A percentile compares a stretch with the other conserved stretches of the same genome.
phyloP scores from a whole-genome alignment of 2,888 invertebrate species.

The Neocrepidodera transversa region DNA sequence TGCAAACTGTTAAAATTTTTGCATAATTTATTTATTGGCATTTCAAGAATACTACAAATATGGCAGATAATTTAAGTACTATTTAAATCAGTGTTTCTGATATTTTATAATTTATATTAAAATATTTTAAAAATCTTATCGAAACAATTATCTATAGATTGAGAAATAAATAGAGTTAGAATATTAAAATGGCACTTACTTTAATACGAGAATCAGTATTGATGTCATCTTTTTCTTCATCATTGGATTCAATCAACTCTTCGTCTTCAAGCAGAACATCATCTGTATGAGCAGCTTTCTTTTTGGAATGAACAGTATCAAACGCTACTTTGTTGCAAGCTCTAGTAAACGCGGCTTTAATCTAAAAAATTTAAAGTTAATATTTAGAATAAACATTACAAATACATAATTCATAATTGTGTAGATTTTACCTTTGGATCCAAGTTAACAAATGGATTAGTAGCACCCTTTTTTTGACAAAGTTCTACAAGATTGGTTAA shows the following conservation, averaged over 20 bases:
- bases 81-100: too few relatives aligned
- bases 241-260: slow-evolving; percentile 57
- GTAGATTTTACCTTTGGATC: slow-evolving; percentile 67
- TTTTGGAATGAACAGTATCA: slow-evolving; percentile 70
- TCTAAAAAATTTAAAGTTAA: slow-evolving; percentile 61
- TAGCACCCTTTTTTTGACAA: slow-evolving; percentile 80
- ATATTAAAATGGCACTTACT: too few relatives aligned
- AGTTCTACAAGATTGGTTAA: slow-evolving; percentile 88
- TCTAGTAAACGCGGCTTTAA: slow-evolving; percentile 93
- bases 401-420: neutral
- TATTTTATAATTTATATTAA: too few relatives aligned
- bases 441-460: slow-evolving; percentile 78
- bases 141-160: too few relatives aligned
- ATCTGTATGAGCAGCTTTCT: slow-evolving; percentile 61
- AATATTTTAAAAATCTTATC: too few relatives aligned
- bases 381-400: slow-evolving; percentile 18
- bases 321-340: slow-evolving; percentile 93
- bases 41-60: too few relatives aligned
- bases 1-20: too few relatives aligned
- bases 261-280: slow-evolving; percentile 58
- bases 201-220: slow-evolving; percentile 82
- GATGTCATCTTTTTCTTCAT: slow-evolving; percentile 61
- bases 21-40: too few relatives aligned
- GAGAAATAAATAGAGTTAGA: too few relatives aligned
- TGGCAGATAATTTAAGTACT: too few relatives aligned